Base-by-base conservation (phyloP, 2,888 invertebrate species). In the Eupsilia transversa region DNA sequence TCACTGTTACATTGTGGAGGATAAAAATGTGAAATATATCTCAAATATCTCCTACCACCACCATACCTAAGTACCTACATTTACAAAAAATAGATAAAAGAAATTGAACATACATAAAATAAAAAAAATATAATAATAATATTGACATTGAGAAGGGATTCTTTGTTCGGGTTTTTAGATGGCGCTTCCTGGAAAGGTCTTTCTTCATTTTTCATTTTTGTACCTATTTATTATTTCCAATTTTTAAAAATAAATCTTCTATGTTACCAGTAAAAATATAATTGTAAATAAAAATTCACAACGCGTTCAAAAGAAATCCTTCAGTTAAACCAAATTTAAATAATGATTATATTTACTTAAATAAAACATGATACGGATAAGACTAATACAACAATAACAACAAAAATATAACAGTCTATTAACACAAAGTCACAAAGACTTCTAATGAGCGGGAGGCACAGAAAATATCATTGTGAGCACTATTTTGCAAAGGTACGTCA, bases 401-500 rank as follows among this genome's bases (percentile, higher is more conserved):
- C 23, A 56, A 56, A 70, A 67, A 67, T 35, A 66, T 0, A 27
- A 61, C 9, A 17, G 2, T 33, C 23, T 23, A 49, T 4, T 5
- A 27, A 23, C 35, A 35, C 20, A 65, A 12, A 52, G 33, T 49
- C 46, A 71, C 35, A 84, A 57, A 68, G 30, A 38, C 35, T 57
- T 20, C 14, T 68, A 69, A 76, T 60, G 52, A 67, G 23, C 52
- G n/a, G 27, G 56, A 54, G 33, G 27, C 38, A 46, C 60, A 65
- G 67, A 49, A 57, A 61, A 69, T 35, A 74, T 74, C 17, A 61
- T 57, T 64, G 57, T 49, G 46, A 17, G n/a, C 41, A 74, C 73
- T 75, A 72, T 77, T 86, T 78, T 38, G 63, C 60, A 12, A 74
- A 72, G 72, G 69, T 43, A 75, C 75, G 79, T 81, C 77, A 79